Base-by-base conservation (phyloP, 2,797 vertebrate species). In the Gallirallus australis region DNA sequence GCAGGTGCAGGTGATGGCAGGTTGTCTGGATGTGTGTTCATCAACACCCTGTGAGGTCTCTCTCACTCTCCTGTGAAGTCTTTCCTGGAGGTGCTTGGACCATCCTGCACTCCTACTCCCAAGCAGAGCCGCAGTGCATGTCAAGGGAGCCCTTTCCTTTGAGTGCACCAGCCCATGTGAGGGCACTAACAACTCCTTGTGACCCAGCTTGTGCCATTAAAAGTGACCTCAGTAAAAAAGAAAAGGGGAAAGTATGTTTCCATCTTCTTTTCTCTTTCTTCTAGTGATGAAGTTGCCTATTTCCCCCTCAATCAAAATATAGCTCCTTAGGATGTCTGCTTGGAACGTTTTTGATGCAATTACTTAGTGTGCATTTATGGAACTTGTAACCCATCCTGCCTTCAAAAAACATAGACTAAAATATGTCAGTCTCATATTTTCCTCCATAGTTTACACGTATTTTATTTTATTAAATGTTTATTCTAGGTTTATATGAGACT, bases 381-480 rank as follows among this genome's bases (percentile, higher is more conserved):
- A 64, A 75, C 9, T 42, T 57, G 16, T 48, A 68, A 64, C 31
- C 23, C 28, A 40, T 7, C 3, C 39, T 23, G 15, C 17, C n/a
- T 85, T 63, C 81, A 70, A 59, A 59, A 91, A 88, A 52, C 19
- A 28, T 28, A 61, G 71, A 52, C 73, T 57, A 21, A 3, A 33
- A 68, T 9, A 63, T 76, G 10, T 63, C 7, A 2, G 13, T 64
- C 39, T 66, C 45, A 7, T 48, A 27, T 47, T 80, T 94, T 83
- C 42, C 40, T 84, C 17, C 40, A 10, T 54, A 76, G 25, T 20
- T 79, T 79, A 54, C 12, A 9, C 75, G 64, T 85, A 42, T 94
- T 92, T 82, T 59, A 47, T 91, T 93, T 63, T 82, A n/a, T 84
- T 77, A 65, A 65, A 61, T 85, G 56, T 88, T 90, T 60, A n/a